Base-by-base conservation (phyloP, 2,888 invertebrate genomes). In the Apamea anceps region DNA sequence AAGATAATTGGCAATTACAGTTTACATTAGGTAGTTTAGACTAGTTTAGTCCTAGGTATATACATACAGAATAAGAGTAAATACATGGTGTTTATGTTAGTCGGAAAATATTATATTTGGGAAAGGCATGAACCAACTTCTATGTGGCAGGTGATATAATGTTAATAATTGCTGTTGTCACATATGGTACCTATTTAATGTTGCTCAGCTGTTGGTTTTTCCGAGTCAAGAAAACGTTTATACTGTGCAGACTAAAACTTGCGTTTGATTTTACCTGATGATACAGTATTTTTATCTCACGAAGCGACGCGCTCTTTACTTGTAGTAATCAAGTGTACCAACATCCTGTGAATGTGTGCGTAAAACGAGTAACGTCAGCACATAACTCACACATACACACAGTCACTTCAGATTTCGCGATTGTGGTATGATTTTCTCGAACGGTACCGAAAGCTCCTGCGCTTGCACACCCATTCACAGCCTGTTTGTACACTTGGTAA, bases 1-100 rank as follows among this genome's bases (percentile, higher is more conserved):
- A 6, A 71, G n/a, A 25, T 77, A 71, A 86, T 73, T 73, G 48
- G 65, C 25, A 28, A 42, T 68, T 48, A 57, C 28, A 70, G 54
- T 48, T 18, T 25, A 54, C 42, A 45, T 37, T 62, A 60, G 13
- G 15, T n/a, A 76, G 42, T 42, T 12, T 67, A 68, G 65, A 62
- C 45, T n/a, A 45, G 81, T 62, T 62, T 51, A 60, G 71, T 71
- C 85, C 21, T 25, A 51, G 4, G 12, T 82, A 12, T 42, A 0
- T 28, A 15, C 25, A 13, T 60, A 57, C 15, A n/a, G 42, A 42
- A 42, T 42, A 42, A 42, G 18, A 80, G n/a, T 71, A 66, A 60
- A 54, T 71, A 60, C 37, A 51, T 28, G 4, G 66, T 32, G 15
- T 12, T 79, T 37, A 28, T 37, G 25, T 21, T 13, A 72, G 45